Percentiles rank a stretch among this genome's conserved stretches.
Conservation (phyloP, 2,113 vertebrate species). For the Leuciscus idus region DNA sequence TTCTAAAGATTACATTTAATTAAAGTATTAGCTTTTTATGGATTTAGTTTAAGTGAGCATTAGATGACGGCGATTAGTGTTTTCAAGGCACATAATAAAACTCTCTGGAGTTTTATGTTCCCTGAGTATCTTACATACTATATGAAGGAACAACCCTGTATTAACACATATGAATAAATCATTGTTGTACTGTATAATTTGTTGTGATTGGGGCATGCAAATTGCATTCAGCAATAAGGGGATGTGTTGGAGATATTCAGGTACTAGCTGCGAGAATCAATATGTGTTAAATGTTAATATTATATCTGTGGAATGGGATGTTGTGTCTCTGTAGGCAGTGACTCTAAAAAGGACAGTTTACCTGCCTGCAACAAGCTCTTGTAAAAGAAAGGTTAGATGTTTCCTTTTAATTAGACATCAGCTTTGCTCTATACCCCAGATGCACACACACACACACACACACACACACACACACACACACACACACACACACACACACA, state of each 20-base stretch:
- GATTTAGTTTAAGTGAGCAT: too few species aligned
- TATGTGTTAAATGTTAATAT: conserved; percentile 8
- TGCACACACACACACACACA: not conserved
- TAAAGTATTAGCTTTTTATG: not conserved
- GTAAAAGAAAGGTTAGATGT: conserved; percentile 2
- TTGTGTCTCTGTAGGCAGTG: not conserved
- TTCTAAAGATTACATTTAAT: not conserved
- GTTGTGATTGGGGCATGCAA: not conserved
- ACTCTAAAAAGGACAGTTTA: conserved; percentile 19
- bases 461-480: not conserved
- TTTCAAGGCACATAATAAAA: not conserved
- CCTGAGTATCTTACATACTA: not conserved
- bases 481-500: not conserved
- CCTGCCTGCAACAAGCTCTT: not conserved
- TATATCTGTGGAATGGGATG: not conserved
- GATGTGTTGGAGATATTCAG: not conserved
- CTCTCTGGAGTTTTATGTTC: not conserved
- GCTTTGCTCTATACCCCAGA: conserved; percentile 1
- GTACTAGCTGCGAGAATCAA: not conserved
- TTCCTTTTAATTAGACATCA: conserved; percentile 23
- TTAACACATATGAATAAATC: not conserved
- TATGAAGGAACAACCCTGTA: not conserved
- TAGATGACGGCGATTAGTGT: not conserved
- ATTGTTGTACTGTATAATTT: not conserved
- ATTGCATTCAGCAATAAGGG: not conserved